phyloP scores from a whole-genome alignment of 1,140 invertebrate species.

The Protaetia brevitarsis region DNA sequence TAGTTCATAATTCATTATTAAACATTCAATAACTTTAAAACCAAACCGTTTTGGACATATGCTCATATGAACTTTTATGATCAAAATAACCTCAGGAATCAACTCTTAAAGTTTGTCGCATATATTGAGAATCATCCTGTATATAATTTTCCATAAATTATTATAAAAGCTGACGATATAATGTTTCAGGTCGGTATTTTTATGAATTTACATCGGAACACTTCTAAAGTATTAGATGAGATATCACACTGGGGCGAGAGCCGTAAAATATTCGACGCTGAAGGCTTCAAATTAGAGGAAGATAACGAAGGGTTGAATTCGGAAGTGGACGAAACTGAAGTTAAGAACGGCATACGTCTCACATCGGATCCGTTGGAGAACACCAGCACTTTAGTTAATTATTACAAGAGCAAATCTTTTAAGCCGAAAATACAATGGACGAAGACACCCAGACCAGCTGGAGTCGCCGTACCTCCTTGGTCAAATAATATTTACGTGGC shows the following conservation, averaged over 20 bases:
- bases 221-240: conserved; percentile 52
- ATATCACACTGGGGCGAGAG: conserved; percentile 54
- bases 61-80: no score
- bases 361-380: conserved; percentile 52
- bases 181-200: conserved; percentile 30
- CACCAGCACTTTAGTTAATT: conserved; percentile 47
- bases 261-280: conserved; percentile 53
- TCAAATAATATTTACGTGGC: conserved; percentile 58
- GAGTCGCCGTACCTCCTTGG: conserved; percentile 58
- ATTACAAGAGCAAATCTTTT: conserved; percentile 54
- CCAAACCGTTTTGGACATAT: no score
- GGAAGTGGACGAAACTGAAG: conserved; percentile 51
- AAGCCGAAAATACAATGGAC: conserved; percentile 53
- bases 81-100: neutral
- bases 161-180: conserved; percentile 16
- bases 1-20: no score
- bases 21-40: no score
- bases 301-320: conserved; percentile 50
- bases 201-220: conserved; percentile 54
- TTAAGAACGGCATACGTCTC: conserved; percentile 41
- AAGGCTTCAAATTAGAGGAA: conserved; percentile 54
- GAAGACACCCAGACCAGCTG: conserved; percentile 57
- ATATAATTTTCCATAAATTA: neutral
- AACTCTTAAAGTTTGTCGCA: no score
- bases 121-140: neutral